Base-by-base conservation (phyloP, 2,113 vertebrate genomes). In the Vulpes vulpes region DNA sequence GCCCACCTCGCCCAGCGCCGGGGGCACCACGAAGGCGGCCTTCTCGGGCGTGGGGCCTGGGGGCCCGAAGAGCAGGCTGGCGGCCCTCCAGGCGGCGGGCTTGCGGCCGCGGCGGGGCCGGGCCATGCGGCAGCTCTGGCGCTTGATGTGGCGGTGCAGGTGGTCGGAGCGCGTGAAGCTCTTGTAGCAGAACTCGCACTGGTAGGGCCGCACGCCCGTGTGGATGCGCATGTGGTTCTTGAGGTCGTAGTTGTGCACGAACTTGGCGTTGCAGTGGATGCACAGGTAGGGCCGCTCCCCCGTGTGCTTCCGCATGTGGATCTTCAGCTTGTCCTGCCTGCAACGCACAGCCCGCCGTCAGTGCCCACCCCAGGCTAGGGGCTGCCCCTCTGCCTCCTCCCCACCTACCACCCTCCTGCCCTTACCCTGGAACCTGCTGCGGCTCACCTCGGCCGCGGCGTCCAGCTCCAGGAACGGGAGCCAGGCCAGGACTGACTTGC, bases 221-320 rank as follows among this genome's bases (percentile, higher is more conserved):
- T 99, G 99, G 98, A 99, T 99, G 88, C 99, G 99, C 99, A 99
- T 99, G 99, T 99, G 99, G 98, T 99, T 99, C 98, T 99, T 99
- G 97, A 99, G 99, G 99, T 99, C 99, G 25, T 99, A 99, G 99
- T 99, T 99, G 99, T 99, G 99, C 97, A 99, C 99, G 5, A 99
- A 99, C 96, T 99, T 99, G 98, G 99, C 99, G 51, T 99, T 99
- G 99, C 99, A 99, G 98, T 99, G 99, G 97, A 99, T 99, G 98
- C 99, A 99, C 97, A 99, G 99, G 98, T 99, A 99, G 0, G 99
- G 99, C 84, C 99, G 99, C 98, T 99, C 99, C 6, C 99, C 99
- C 0, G 99, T 99, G 99, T 99, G 99, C 98, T 99, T 99, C 88
- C 99, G 98, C 99, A 99, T 99, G 98, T 99, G 99, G 98, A 99